A percentile compares a stretch with the other conserved stretches of the same genome.
Evolutionary conservation across 1,140 invertebrate genomes (phyloP).

Genomic region (Pseudomyrmex sp.): DNA sequence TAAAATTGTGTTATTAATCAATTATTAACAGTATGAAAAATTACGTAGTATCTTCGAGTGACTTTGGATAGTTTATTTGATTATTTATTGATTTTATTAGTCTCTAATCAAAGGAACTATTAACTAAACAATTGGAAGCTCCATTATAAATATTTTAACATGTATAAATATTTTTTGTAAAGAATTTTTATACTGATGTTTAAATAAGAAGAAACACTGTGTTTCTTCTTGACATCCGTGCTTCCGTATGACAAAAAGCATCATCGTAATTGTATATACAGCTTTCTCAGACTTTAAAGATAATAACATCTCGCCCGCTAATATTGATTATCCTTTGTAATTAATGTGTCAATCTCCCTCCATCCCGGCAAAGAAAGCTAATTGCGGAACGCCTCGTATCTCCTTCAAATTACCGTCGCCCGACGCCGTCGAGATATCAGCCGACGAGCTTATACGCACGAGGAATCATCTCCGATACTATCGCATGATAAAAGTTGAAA

Average conservation of each 20-base stretch:
- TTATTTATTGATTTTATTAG: not conserved
- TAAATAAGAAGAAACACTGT: not conserved
- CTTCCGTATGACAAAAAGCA: not conserved
- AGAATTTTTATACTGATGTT: not conserved
- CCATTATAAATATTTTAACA: not conserved
- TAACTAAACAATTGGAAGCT: not conserved
- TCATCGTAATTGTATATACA: constrained; percentile 9
- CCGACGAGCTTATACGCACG: constrained; percentile 52
- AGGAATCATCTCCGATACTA: constrained; percentile 62
- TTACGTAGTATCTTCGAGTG: not conserved
- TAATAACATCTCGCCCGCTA: constrained; percentile 27
- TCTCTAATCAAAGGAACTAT: not conserved
- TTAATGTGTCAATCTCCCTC: constrained; percentile 49
- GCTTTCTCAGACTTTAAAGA: constrained; percentile 35
- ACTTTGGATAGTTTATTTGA: not conserved
- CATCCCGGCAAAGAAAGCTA: constrained; percentile 31
- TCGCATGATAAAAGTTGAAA: constrained; percentile 63
- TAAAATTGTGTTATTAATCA: not conserved
- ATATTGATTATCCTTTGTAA: constrained; percentile 52
- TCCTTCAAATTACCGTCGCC: constrained; percentile 65
- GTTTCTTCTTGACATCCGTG: not conserved
- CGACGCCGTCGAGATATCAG: constrained; percentile 55
- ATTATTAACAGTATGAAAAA: not conserved
- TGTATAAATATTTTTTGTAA: not conserved
- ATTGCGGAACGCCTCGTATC: constrained; percentile 57